phyloP scores from a whole-genome alignment of 1,140 invertebrate species.

The Luehdorfia chinensis region DNA sequence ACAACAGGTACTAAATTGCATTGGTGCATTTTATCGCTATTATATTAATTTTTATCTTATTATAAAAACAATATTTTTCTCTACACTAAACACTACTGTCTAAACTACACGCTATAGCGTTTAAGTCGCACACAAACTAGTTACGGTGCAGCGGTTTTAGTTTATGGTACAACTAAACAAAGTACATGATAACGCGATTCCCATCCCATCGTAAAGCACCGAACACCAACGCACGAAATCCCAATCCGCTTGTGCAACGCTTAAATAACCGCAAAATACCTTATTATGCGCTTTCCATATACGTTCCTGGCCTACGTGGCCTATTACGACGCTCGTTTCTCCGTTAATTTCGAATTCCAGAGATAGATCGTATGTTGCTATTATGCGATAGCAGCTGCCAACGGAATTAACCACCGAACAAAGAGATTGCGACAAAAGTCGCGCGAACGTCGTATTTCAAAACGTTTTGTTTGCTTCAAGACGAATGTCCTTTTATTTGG shows the following conservation, averaged over 20 bases:
- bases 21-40: no score
- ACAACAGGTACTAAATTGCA: no score
- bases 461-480: conserved; percentile 59
- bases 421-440: conserved; percentile 69
- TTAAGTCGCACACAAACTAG: no score
- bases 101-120: no score
- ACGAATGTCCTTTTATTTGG: conserved; percentile 52
- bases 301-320: conserved; percentile 54
- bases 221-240: conserved; percentile 64
- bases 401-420: conserved; percentile 53
- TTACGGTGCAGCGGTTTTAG: no score
- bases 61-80: no score
- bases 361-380: conserved; percentile 49
- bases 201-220: conserved; percentile 41
- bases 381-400: conserved; percentile 60
- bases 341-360: conserved; percentile 59
- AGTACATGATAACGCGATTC: conserved; percentile 29
- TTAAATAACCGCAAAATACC: conserved; percentile 75
- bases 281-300: conserved; percentile 73
- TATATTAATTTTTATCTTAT: no score
- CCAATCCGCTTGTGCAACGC: conserved; percentile 68
- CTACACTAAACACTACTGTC: no score
- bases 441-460: conserved; percentile 50
- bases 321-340: conserved; percentile 59
- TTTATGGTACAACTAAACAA: no score